A percentile compares a stretch with the other conserved stretches of the same genome.
Conservation (phyloP, 2,113 vertebrate genomes). For the Percopsis transmontana region DNA sequence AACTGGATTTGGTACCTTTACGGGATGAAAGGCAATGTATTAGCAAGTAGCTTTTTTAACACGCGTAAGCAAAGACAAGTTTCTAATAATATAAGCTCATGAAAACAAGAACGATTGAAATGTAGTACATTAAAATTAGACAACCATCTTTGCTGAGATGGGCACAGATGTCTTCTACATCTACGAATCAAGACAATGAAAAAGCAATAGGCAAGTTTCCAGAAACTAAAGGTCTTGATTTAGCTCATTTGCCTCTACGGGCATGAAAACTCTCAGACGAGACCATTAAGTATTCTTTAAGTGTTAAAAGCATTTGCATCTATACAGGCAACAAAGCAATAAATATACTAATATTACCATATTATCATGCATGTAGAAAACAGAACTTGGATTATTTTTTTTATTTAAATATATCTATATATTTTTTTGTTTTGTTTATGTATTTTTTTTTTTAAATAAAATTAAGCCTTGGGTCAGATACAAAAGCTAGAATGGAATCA, state of each 20-base stretch:
- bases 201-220: not conserved
- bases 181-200: not conserved
- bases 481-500: not conserved
- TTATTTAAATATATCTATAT: too few relatives aligned
- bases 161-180: too few relatives aligned
- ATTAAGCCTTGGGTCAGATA: not conserved
- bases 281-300: not conserved
- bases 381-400: not conserved
- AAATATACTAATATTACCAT: not conserved
- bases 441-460: too few relatives aligned
- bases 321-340: not conserved
- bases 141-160: too few relatives aligned
- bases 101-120: not conserved
- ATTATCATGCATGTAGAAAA: not conserved
- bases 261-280: not conserved
- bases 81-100: not conserved
- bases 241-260: not conserved
- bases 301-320: not conserved
- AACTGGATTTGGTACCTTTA: conserved; percentile 30
- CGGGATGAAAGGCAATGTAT: not conserved
- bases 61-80: not conserved
- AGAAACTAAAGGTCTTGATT: not conserved
- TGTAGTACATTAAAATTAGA: not conserved
- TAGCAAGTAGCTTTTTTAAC: not conserved
- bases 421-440: too few relatives aligned